Evolutionary conservation across 2,888 invertebrate species (phyloP).

Genomic region (Rotaria socialis): DNA sequence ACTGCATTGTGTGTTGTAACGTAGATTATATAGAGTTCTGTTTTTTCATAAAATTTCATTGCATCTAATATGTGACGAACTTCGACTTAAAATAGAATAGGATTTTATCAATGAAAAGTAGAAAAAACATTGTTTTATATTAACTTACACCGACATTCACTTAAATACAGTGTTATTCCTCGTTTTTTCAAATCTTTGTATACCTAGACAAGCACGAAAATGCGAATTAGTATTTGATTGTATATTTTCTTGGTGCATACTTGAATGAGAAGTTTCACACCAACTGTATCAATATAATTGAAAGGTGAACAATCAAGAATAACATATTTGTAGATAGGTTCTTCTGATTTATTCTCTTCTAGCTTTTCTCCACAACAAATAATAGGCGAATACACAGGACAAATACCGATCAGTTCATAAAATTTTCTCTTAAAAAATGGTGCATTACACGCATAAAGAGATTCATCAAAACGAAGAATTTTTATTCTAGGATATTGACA

Average conservation of each 20-base stretch:
- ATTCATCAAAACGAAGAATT: conserved; percentile 26
- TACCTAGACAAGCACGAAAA: neutral
- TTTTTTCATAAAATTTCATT: conserved; percentile 27
- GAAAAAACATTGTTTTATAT: neutral
- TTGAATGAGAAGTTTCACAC: conserved; percentile 53
- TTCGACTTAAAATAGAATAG: neutral
- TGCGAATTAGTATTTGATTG: neutral
- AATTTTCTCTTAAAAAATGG: conserved; percentile 12
- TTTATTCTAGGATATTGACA: neutral
- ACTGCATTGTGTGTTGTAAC: conserved; percentile 16
- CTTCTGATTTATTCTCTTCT: neutral
- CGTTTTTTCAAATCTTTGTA: conserved; percentile 1
- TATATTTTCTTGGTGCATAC: conserved; percentile 48
- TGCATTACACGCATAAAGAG: conserved; percentile 10
- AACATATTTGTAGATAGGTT: conserved; percentile 47
- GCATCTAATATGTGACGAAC: neutral
- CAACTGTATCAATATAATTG: conserved; percentile 55
- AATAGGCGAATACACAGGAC: neutral
- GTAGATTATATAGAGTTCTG: neutral
- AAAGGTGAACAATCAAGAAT: conserved; percentile 59
- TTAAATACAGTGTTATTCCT: neutral
- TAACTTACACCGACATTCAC: neutral
- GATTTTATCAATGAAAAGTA: neutral
- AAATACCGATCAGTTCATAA: neutral
- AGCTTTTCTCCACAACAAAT: neutral